A percentile compares a stretch with the other conserved stretches of the same genome.
These are phyloP conservation scores for Thalassophryne amazonica DNA, from an alignment of 2,797 vertebrate genomes.

Conservation along the genomic window DNA sequence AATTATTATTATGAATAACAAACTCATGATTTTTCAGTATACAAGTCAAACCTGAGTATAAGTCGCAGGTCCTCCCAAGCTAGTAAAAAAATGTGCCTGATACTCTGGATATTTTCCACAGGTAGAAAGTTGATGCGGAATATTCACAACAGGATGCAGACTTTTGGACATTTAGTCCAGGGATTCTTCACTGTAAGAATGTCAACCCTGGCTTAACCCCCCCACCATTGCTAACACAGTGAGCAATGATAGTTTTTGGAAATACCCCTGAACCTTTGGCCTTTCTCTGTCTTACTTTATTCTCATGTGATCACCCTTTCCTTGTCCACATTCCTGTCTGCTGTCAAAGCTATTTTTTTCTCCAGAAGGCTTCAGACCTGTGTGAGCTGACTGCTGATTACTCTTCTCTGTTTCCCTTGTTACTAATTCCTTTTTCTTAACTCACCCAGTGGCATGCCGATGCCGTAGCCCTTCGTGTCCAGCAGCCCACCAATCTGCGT, in stretches of 20 bases:
- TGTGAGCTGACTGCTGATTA: neutral
- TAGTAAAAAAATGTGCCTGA: no score
- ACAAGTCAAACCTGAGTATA: no score
- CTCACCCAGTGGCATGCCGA: slow-evolving; percentile 98
- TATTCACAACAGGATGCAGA: no score
- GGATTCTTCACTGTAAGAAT: no score
- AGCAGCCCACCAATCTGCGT: slow-evolving; percentile 98
- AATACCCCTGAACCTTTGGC: slow-evolving; percentile 5
- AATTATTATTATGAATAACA: no score
- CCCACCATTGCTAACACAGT: no score
- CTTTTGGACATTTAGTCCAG: no score
- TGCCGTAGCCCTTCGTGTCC: slow-evolving; percentile 99
- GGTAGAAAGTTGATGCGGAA: no score
- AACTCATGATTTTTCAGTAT: no score
- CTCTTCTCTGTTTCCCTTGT: neutral
- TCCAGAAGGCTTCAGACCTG: neutral
- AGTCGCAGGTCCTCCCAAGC: no score
- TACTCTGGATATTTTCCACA: no score
- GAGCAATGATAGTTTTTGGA: slow-evolving; percentile 8
- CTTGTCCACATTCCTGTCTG: neutral
- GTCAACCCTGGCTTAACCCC: no score
- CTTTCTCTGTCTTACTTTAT: slow-evolving; percentile 20
- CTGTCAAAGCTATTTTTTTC: neutral
- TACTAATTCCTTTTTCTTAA: neutral
- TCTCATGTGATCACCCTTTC: neutral